phyloP scores from a whole-genome alignment of 2,797 vertebrate genomes.

The Sebastes reedi region DNA sequence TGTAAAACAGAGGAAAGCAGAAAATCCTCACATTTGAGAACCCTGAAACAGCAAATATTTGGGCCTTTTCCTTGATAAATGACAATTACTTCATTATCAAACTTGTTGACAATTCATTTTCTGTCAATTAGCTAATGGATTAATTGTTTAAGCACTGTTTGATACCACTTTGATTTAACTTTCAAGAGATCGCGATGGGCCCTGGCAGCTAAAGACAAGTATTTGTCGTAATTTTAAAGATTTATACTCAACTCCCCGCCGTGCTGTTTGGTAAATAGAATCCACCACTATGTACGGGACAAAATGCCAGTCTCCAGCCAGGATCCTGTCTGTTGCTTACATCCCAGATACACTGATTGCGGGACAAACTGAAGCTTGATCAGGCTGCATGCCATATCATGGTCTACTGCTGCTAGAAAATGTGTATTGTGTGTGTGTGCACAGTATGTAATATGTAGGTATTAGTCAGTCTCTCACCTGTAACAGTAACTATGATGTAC shows the following conservation, averaged over 20 bases:
- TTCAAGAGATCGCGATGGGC: background rate
- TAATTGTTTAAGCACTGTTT: background rate
- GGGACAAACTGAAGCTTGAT: background rate
- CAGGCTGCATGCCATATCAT: background rate
- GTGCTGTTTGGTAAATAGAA: background rate
- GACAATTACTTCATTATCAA: background rate
- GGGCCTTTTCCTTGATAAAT: background rate
- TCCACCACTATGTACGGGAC: background rate
- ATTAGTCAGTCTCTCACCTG: slow-evolving; percentile 82
- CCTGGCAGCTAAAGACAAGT: background rate
- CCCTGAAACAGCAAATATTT: background rate
- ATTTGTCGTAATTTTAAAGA: background rate
- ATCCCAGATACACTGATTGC: background rate
- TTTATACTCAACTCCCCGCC: background rate
- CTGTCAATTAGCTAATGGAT: background rate
- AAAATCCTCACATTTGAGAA: background rate
- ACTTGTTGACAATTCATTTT: background rate
- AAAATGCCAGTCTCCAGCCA: background rate
- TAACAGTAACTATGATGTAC: slow-evolving; percentile 93
- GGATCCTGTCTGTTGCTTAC: slow-evolving; percentile 5
- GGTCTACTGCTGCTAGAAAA: background rate
- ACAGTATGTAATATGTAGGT: background rate
- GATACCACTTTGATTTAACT: background rate
- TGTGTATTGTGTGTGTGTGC: background rate
- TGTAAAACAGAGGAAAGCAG: background rate